Conservation (phyloP, 1,140 invertebrate species). For the Diplogasteroides magnus region DNA sequence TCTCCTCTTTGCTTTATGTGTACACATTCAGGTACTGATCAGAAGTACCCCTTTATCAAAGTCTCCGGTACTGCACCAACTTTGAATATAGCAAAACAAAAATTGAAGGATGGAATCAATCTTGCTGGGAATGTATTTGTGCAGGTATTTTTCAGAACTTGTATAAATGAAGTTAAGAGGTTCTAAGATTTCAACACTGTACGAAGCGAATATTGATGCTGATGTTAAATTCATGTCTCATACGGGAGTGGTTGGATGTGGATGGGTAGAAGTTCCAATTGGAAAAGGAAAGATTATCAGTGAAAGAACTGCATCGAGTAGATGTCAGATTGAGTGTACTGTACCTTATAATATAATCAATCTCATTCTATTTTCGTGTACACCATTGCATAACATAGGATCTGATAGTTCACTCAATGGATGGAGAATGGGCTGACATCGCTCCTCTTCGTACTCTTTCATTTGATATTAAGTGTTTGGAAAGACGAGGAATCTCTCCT, state of each 20-base stretch:
- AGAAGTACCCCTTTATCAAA: conserved; percentile 27
- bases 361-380: no score
- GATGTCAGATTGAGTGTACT: conserved; percentile 18
- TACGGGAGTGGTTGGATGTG: conserved; percentile 83
- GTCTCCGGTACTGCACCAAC: conserved; percentile 25
- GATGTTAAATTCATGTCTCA: conserved; percentile 98
- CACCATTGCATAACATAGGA: conserved; percentile 64
- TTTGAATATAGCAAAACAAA: conserved; percentile 12
- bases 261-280: conserved; percentile 72
- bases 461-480: conserved; percentile 99
- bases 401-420: conserved; percentile 71
- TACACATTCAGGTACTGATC: conserved; percentile 3
- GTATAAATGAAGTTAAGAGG: no score
- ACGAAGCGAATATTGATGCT: conserved; percentile 93
- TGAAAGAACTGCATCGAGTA: neutral
- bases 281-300: conserved; percentile 7
- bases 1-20: no score
- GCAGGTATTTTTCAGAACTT: no score
- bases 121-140: no score
- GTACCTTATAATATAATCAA: no score
- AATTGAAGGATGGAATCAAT: no score
- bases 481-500: conserved; percentile 95
- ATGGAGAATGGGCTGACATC: conserved; percentile 91
- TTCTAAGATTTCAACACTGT: conserved; percentile 24
- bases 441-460: conserved; percentile 81